Evolutionary conservation across 2,797 vertebrate genomes (phyloP).

Genomic region (Takifugu rubripes): DNA sequence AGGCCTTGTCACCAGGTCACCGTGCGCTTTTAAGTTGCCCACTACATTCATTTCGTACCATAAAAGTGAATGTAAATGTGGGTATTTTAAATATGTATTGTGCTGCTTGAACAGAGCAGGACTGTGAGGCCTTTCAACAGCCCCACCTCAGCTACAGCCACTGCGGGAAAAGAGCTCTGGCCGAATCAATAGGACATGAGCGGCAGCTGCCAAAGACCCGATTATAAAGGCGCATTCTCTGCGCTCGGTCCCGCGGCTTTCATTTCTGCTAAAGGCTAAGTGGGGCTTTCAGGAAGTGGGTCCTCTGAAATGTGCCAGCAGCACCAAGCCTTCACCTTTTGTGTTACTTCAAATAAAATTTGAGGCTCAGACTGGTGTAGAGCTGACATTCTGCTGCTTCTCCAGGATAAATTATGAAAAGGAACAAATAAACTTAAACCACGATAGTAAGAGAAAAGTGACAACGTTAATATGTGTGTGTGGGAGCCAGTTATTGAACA

Average conservation of each 20-base stretch:
- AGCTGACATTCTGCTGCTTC: neutral
- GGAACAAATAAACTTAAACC: no score
- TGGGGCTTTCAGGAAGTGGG: conserved; percentile 13
- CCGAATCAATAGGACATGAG: conserved; percentile 27
- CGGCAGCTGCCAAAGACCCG: conserved; percentile 18
- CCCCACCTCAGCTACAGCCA: conserved; percentile 5
- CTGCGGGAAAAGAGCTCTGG: conserved; percentile 13
- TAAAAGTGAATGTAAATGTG: conserved; percentile 4
- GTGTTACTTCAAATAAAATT: neutral
- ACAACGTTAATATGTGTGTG: no score
- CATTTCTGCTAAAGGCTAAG: conserved; percentile 2
- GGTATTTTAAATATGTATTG: conserved; percentile 4
- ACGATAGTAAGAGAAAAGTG: no score
- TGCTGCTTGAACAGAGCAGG: conserved; percentile 10
- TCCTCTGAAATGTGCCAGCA: conserved; percentile 9
- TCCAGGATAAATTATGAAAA: neutral
- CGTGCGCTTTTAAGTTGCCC: conserved; percentile 5
- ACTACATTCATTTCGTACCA: no score
- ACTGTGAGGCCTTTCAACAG: conserved; percentile 10
- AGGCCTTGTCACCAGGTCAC: conserved; percentile 14
- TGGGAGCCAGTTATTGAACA: neutral
- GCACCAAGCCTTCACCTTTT: neutral
- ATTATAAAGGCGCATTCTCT: conserved; percentile 12
- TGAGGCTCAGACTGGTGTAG: neutral
- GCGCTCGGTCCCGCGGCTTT: neutral